Base-by-base conservation (phyloP, 2,888 invertebrate genomes). In the Xiphydria camelus region DNA sequence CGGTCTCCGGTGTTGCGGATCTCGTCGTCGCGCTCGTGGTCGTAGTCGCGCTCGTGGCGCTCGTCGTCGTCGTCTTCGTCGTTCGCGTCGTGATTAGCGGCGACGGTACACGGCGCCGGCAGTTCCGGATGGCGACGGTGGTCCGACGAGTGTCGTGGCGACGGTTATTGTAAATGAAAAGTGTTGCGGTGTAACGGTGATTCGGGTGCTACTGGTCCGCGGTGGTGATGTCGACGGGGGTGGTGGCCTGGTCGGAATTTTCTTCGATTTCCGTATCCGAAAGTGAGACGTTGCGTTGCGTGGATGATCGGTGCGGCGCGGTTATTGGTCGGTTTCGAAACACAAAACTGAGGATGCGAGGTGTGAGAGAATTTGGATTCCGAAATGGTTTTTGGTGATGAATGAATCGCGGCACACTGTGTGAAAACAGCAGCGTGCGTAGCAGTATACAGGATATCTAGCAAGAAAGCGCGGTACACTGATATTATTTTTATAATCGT, bases 401-500 rank as follows among this genome's bases (percentile, higher is more conserved):
- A 40, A 45, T 38, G 45, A 45, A 40, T 39, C 18, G 45, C 39
- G 44, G 38, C 37, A 45, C 45, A 45, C 49, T 44, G 46, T 46
- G 45, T 49, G 45, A 48, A 48, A 52, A 50, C 51, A 41, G 42
- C 47, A 43, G 56, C 55, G 57, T 45, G 45, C 44, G 38, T 55
- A 35, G 48, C 35, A 41, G 29, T 57, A 53, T 56, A 57, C 56
- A 56, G 57, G 55, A 63, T 68, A 67, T 64, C 65, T 60, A 51
- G 57, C 64, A 62, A 61, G 61, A 66, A 66, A 65, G 62, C 68
- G 62, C 66, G 63, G 58, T 57, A 64, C 57, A 66, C 65, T 66
- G 64, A 68, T 68, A 68, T 60, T 58, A 57, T 68, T 66, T 68
- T 64, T 66, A 64, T 66, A 68, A 62, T 53, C 55, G 76, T 74